Evolutionary conservation across 2,797 vertebrate genomes (phyloP).

Genomic region (Mycteria americana): DNA sequence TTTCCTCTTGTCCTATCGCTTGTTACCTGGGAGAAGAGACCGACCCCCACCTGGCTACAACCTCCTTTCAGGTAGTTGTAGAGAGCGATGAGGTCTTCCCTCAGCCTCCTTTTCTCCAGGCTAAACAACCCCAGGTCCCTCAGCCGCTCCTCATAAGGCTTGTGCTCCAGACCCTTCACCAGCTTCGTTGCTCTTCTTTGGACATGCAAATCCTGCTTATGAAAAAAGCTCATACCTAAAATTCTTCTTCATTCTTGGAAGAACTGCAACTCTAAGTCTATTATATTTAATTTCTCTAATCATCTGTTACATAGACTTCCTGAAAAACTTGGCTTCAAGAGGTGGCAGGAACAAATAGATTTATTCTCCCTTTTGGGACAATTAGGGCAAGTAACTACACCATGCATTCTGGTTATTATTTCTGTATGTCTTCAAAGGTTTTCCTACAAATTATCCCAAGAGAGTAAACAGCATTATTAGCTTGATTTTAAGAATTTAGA

Average conservation of each 20-base stretch:
- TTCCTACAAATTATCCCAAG: neutral
- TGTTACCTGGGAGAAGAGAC: neutral
- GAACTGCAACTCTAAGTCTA: neutral
- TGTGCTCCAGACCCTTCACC: neutral
- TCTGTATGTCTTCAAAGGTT: constrained; percentile 15
- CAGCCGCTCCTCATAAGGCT: neutral
- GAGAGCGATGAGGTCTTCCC: neutral
- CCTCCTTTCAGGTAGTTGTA: neutral
- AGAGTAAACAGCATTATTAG: constrained; percentile 4
- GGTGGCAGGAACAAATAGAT: neutral
- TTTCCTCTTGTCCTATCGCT: neutral
- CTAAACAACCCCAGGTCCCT: neutral
- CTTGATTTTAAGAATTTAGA: constrained; percentile 17
- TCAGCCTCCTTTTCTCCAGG: neutral
- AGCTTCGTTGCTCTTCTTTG: neutral
- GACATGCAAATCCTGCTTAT: neutral
- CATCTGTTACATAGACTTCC: neutral
- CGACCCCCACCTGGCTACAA: neutral
- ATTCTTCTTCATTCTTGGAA: neutral
- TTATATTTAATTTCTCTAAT: neutral
- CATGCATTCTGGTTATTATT: constrained; percentile 19
- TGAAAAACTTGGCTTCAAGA: neutral
- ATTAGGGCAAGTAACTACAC: constrained; percentile 4
- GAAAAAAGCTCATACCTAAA: neutral
- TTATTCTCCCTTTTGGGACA: neutral